Base-by-base conservation (phyloP, 2,888 invertebrate species). In the Patella ulyssiponensis region DNA sequence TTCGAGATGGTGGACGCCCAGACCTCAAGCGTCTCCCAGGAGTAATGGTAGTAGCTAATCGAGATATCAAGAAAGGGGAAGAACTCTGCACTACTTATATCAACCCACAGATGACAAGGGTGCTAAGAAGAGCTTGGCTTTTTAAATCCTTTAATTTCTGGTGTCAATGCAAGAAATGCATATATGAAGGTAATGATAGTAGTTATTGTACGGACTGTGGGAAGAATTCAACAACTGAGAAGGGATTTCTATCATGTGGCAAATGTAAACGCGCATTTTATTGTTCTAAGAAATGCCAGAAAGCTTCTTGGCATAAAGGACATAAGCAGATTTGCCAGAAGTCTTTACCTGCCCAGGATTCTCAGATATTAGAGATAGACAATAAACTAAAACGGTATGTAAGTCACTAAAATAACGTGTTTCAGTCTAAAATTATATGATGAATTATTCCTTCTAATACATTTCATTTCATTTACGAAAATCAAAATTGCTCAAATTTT, bases 101-200 rank as follows among this genome's bases (percentile, higher is more conserved):
- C 7, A 88, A 89, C 74, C 88, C 88, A 1, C 71, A 85, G 0
- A 85, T 89, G 86, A 86, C 87, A 1, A 82, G 87, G 58, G 84
- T 84, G 75, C 77, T 88, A 64, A 82, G 89, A 3, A 81, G 88
- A 20, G 88, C 89, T 20, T 89, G 88, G 89, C 81, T 89, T 15
- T 89, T 83, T 78, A 85, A 87, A 77, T 88, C 88, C 4, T 89
- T 88, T 81, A 88, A 88, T 77, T 89, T 89, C 80, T 89, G 89
- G 89, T 89, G 89, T 75, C 82, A 84, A 56, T 89, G 89, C 72
- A 82, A 77, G 23, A 83, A 87, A 14, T 89, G 89, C 75, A 82
- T 84, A 71, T 87, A 86, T 73, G 89, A 89, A 77, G 89, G 89
- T 0, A 88, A 88, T 73, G 86, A 87, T 69, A 81, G 86, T 7